A percentile compares a stretch with the other conserved stretches of the same genome.
Conservation (phyloP, 2,888 invertebrate genomes). For the Agrochola litura region DNA sequence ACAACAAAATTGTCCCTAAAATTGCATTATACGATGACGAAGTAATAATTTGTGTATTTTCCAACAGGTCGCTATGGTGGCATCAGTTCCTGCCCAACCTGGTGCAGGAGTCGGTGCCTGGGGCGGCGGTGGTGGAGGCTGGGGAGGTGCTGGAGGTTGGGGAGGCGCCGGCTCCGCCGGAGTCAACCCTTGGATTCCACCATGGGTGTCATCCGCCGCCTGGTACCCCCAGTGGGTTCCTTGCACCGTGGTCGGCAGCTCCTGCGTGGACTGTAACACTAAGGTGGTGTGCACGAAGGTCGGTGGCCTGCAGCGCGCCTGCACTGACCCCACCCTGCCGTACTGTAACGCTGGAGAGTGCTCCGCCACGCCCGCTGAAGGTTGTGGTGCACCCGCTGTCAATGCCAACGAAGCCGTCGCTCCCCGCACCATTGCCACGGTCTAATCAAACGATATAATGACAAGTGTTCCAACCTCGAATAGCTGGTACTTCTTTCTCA, state of each 20-base stretch:
- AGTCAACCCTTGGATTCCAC: conserved; percentile 83
- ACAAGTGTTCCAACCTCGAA: conserved; percentile 20
- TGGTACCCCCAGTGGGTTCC: conserved; percentile 85
- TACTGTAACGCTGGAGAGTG: conserved; percentile 87
- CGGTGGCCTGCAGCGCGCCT: conserved; percentile 80
- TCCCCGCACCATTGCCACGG: conserved; percentile 30
- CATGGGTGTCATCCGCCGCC: conserved; percentile 82
- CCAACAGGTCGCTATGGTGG: conserved; percentile 77
- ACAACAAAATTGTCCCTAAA: background rate
- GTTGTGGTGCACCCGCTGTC: conserved; percentile 71
- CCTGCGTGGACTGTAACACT: conserved; percentile 83
- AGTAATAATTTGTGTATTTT: conserved; percentile 23
- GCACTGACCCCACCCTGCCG: conserved; percentile 83
- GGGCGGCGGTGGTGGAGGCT: conserved; percentile 63
- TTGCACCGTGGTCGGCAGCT: conserved; percentile 79
- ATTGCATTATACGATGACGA: background rate
- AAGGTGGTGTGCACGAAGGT: conserved; percentile 84
- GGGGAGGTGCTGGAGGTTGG: conserved; percentile 11
- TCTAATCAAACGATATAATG: conserved; percentile 43
- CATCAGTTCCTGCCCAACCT: conserved; percentile 76
- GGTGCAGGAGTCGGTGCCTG: conserved; percentile 55
- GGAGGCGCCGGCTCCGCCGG: conserved; percentile 57
- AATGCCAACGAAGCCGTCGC: conserved; percentile 35
- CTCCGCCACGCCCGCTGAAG: conserved; percentile 84
- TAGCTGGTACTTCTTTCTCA: conserved; percentile 44